Evolutionary conservation across 2,888 invertebrate genomes (phyloP).

Genomic region (Catocala nupta): DNA sequence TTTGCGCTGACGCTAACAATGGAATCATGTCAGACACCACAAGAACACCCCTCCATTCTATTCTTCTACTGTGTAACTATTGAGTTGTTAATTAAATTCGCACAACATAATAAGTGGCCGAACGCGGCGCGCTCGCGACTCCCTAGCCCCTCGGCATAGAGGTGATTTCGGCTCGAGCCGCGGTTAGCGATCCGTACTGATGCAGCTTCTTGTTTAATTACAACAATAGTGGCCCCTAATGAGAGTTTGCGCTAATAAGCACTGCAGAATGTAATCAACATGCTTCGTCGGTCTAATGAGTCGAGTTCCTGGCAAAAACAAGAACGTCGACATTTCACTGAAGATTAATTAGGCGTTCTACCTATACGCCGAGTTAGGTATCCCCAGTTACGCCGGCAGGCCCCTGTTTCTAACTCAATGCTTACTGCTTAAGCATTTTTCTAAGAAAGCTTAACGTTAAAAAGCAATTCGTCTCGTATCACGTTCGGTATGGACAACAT

Average conservation of each 20-base stretch:
- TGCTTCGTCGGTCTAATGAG: conserved; percentile 86
- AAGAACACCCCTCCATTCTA: conserved; percentile 79
- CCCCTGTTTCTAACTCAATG: conserved; percentile 69
- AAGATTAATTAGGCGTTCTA: conserved; percentile 84
- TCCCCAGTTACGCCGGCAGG: conserved; percentile 66
- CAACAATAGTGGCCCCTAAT: conserved; percentile 87
- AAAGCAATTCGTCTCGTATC: conserved; percentile 40
- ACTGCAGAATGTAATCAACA: conserved; percentile 87
- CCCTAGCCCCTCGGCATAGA: conserved; percentile 63
- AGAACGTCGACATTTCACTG: conserved; percentile 83
- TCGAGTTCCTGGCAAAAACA: conserved; percentile 85
- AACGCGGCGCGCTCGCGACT: conserved; percentile 25
- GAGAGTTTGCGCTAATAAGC: conserved; percentile 87
- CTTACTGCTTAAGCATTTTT: conserved; percentile 63
- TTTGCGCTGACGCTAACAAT: conserved; percentile 82
- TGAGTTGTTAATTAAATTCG: conserved; percentile 86
- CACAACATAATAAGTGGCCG: conserved; percentile 68
- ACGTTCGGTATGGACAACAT: conserved; percentile 47
- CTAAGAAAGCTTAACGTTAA: conserved; percentile 63
- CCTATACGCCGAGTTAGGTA: conserved; percentile 70
- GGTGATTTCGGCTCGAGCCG: conserved; percentile 62
- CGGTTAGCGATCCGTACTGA: conserved; percentile 65
- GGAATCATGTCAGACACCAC: conserved; percentile 81
- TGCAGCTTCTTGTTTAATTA: conserved; percentile 85
- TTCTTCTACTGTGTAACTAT: conserved; percentile 74